Conservation (phyloP, 2,113 vertebrate genomes). For the Pluvianellus socialis region DNA sequence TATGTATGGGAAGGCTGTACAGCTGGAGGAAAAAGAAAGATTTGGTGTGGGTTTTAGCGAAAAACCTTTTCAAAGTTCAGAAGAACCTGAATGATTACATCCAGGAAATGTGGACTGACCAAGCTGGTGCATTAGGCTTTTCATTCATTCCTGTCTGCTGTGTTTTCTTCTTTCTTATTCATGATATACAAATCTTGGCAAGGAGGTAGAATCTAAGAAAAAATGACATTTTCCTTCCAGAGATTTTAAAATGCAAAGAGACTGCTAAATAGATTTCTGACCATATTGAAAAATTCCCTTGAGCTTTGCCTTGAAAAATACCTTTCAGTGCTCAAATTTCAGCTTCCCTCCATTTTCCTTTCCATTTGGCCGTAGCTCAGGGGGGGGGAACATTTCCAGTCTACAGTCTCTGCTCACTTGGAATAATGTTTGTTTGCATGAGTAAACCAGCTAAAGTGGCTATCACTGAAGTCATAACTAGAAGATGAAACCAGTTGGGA, state of each 20-base stretch:
- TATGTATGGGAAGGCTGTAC: background rate
- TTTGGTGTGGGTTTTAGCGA: background rate
- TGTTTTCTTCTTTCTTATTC: background rate
- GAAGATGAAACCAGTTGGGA: constrained; percentile 39
- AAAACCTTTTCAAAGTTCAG: background rate
- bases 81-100: background rate
- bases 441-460: constrained; percentile 47
- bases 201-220: background rate
- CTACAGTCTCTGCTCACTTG: constrained; percentile 48
- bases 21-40: background rate
- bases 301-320: background rate
- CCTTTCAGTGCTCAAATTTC: background rate
- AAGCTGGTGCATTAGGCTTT: background rate
- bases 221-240: background rate
- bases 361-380: background rate
- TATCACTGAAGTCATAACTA: constrained; percentile 27
- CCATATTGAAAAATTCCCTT: background rate
- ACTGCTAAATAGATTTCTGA: background rate
- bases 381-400: background rate
- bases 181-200: background rate
- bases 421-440: constrained; percentile 58
- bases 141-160: background rate
- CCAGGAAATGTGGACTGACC: background rate
- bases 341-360: background rate
- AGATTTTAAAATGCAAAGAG: background rate